Percentiles rank a stretch among this genome's conserved stretches.
phyloP scores from a whole-genome alignment of 2,888 invertebrate genomes.

The Isoperla grammatica region DNA sequence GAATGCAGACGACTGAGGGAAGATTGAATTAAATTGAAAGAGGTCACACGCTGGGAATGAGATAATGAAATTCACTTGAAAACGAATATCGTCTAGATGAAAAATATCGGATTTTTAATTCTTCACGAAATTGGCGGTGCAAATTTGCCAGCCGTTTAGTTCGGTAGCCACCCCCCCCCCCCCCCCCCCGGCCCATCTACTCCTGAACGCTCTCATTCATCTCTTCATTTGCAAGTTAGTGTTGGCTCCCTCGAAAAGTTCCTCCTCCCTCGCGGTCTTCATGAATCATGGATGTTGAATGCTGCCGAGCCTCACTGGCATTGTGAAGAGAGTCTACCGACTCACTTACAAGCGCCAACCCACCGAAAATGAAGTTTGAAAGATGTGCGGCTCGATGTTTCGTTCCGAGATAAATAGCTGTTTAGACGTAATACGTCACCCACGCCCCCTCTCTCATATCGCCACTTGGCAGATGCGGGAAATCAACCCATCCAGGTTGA shows the following conservation, averaged over 20 bases:
- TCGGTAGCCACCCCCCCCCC: neutral
- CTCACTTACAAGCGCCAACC: neutral
- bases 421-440: neutral
- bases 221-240: slow-evolving; percentile 14
- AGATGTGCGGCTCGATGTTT: neutral
- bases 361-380: neutral
- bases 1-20: neutral
- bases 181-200: no score
- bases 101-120: slow-evolving; percentile 1
- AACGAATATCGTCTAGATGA: slow-evolving; percentile 1
- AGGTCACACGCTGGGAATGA: neutral
- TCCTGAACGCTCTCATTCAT: neutral
- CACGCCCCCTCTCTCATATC: neutral
- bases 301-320: neutral
- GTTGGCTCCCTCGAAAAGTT: slow-evolving; percentile 13
- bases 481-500: neutral
- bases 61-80: slow-evolving; percentile 9
- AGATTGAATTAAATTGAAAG: slow-evolving; percentile 9
- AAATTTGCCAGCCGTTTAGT: neutral
- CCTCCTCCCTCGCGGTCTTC: slow-evolving; percentile 13
- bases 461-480: slow-evolving; percentile 6
- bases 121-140: neutral
- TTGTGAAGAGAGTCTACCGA: neutral
- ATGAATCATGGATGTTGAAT: slow-evolving; percentile 21
- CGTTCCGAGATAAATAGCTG: slow-evolving; percentile 1